phyloP scores from a whole-genome alignment of 2,797 vertebrate genomes.

The Hylomyscus alleni region DNA sequence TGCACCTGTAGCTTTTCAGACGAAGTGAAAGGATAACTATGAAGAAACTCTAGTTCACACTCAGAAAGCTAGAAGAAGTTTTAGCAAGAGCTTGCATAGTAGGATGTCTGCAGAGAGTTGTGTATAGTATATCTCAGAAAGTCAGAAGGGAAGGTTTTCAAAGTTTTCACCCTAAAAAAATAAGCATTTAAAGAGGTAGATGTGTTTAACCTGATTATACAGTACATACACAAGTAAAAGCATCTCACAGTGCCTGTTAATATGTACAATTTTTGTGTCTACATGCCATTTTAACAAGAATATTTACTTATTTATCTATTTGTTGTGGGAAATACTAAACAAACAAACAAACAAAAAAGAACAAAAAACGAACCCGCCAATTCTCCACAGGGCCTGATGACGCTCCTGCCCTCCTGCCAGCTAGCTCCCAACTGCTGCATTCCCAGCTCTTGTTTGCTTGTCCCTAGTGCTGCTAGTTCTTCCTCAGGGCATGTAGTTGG shows the following conservation, averaged over 20 bases:
- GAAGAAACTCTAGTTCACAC: not conserved
- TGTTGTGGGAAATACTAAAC: no score
- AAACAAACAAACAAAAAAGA: no score
- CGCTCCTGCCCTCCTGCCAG: no score
- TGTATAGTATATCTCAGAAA: not conserved
- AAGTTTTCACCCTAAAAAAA: not conserved
- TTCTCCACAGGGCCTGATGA: no score
- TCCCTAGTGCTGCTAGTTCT: no score
- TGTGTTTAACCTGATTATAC: not conserved
- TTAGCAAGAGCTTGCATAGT: not conserved
- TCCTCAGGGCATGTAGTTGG: no score
- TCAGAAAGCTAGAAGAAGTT: not conserved
- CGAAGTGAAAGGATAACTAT: not conserved
- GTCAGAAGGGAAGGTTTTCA: not conserved
- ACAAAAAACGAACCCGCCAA: no score
- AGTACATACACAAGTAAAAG: not conserved
- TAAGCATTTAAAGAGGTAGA: not conserved
- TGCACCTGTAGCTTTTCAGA: not conserved
- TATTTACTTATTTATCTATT: not conserved
- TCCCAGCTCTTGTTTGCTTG: no score
- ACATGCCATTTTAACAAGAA: not conserved
- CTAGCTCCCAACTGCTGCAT: no score
- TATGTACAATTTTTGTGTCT: not conserved
- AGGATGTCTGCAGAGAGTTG: not conserved
- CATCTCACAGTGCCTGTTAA: not conserved